Evolutionary conservation across 2,888 invertebrate species (phyloP), one percentile per base, ranked within the genome.

Genomic region (Cataglyphis rosenhaueri): DNA sequence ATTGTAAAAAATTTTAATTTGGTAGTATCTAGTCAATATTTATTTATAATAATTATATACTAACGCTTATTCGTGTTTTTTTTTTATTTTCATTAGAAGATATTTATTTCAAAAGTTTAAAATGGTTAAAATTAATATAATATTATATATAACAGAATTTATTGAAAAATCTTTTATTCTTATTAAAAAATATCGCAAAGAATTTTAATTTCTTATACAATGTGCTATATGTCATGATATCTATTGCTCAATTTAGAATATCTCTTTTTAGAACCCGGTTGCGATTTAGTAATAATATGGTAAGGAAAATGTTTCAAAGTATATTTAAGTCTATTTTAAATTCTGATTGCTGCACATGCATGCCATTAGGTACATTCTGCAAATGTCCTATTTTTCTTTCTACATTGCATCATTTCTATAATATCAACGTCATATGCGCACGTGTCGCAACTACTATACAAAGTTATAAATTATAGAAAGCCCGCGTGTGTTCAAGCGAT

Each of bases 361-460:
- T 10, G 68, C 3, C 29, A 38, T 41, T 32, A 6, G 41, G 59
- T 59, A 68, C 18, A 66, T 57, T 57, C 41, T 29, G 41, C n/a
- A 25, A 78, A 52, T 55, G 41, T 21, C 25, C 68, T 18, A 41
- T 32, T 78, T 66, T 59, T 32, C 8, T 68, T 68, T 57, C 41
- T 41, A 21, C 32, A 32, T 57, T 41, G 57, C 66, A 78, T 57
- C n/a, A 59, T 44, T 78, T 78, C 61, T 38, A 73, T 81, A 71
- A 81, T 52, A 29, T 44, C 81, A 81, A 74, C 48, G 74, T 81
- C 62, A 81, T 38, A 48, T 62, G 74, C 74, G 52, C 81, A 74
- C 48, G 35, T 79, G 48, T 62, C 44, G 3, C 71, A 71, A 59
- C 59, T n/a, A 25, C 29, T 41, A 25, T 76, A 59, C 25, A 18